Base-by-base conservation (phyloP, 2,888 invertebrate genomes). In the Aplocera efformata region DNA sequence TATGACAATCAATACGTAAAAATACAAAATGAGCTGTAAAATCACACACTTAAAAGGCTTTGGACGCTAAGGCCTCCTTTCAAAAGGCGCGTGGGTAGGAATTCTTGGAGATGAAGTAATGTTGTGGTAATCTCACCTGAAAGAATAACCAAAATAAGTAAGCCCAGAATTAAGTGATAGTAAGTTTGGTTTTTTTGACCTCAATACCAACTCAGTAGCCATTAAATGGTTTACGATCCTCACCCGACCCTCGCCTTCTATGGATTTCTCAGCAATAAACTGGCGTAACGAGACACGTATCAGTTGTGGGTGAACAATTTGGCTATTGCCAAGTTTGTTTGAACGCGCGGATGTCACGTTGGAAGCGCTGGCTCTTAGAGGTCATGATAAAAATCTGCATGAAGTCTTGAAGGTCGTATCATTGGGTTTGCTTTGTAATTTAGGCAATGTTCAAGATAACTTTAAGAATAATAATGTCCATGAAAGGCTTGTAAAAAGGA, bases 301-400 rank as follows among this genome's bases (percentile, higher is more conserved):
- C 50, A 51, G 55, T 55, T 67, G 84, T 85, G 79, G 84, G 85
- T 79, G 81, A 66, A 60, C 66, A 65, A 67, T 67, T 69, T 66
- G 60, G 65, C 62, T 5, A 61, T 63, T 59, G 60, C 56, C 61
- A 59, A 58, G 56, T 61, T 75, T 75, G 59, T 67, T 63, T 56
- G 63, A 43, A 74, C 68, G 67, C 66, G 58, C 72, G 69, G 70
- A 72, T 70, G 67, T 73, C 74, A 75, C 75, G 72, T 65, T 66
- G 36, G 22, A 13, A 23, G 29, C n/a, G n/a, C n/a, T n/a, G n/a
- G n/a, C n/a, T n/a, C n/a, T 38, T 32, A 64, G 67, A 73, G 71
- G 73, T 68, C 61, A 60, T 60, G 65, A 71, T 76, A 62, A 66
- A 62, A 58, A 72, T 74, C 73, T 58, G 61, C 50, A 56, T 66